Evolutionary conservation across 1,140 invertebrate genomes (phyloP), one percentile per base, ranked within the genome.

Genomic region (Drosophila miranda): DNA sequence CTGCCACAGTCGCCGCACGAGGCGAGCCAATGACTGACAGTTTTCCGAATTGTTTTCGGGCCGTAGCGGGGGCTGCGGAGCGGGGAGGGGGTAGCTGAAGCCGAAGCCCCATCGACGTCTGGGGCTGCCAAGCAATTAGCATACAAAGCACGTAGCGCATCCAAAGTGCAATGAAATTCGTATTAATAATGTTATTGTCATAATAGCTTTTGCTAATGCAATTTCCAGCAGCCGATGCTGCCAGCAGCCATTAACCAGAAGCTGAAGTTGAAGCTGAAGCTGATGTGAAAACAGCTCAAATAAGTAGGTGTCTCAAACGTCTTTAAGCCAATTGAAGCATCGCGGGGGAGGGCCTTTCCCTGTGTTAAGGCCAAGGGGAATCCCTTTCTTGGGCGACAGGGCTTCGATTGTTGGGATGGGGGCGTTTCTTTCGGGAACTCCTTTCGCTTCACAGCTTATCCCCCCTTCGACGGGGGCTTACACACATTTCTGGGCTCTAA

Each of bases 91-190:
- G 4, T 3, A 26, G 50, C 26, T 11, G 11, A 45, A 13, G 34
- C 34, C 9, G 34, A 11, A 38, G 11, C 34, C 11, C 34, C 49
- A 41, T 76, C 64, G 34, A 4, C 34, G 34, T 34, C 28, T 42
- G 48, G 53, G 42, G 42, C 21, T 68, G 68, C 56, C 62, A 43
- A 58, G 73, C 54, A 78, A 84, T 84, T 84, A 78, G 70, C 81
- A 84, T 78, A 74, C 82, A 87, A 86, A 74, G 69, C 81, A 84
- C 81, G 81, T 86, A 87, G 63, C 46, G 55, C 49, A 64, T 59
- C 59, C 69, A 50, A 56, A 81, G 54, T 70, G 82, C 59, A 71
- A 86, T 84, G 64, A 69, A 84, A 66, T 77, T 81, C 57, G 58
- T 81, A 67, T 78, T 77, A 84, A 86, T 75, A 80, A 71, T 60